A percentile compares a stretch with the other conserved stretches of the same genome.
These are phyloP conservation scores for Berghia stephanieae DNA, from an alignment of 1,140 invertebrate species.

Conservation along the genomic window DNA sequence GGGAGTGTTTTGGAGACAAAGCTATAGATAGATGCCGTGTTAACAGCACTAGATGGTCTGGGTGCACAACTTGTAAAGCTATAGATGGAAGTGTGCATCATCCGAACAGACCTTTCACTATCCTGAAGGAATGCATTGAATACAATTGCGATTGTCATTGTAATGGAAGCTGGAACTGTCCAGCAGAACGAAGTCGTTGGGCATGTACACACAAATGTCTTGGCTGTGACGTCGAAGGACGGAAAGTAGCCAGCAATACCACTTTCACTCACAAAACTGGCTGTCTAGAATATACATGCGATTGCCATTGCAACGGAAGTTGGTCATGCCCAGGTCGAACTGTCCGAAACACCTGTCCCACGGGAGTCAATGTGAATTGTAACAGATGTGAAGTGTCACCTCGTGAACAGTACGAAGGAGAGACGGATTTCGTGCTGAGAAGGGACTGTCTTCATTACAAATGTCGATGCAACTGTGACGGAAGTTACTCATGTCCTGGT, in stretches of 20 bases:
- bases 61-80: slow-evolving; percentile 39
- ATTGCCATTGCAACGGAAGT: slow-evolving; percentile 46
- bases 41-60: slow-evolving; percentile 11
- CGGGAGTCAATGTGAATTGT: slow-evolving; percentile 1
- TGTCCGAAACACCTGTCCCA: slow-evolving; percentile 40
- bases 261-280: slow-evolving; percentile 44
- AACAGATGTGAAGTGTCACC: background rate
- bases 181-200: slow-evolving; percentile 28
- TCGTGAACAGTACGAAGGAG: background rate
- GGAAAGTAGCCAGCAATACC: slow-evolving; percentile 30
- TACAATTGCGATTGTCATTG: slow-evolving; percentile 50
- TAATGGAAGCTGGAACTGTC: slow-evolving; percentile 50
- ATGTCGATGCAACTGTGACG: slow-evolving; percentile 52
- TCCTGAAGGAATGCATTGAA: slow-evolving; percentile 45
- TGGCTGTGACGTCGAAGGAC: slow-evolving; percentile 41
- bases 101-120: slow-evolving; percentile 40
- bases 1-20: slow-evolving; percentile 42
- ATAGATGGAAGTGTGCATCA: slow-evolving; percentile 33
- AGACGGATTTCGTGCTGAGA: slow-evolving; percentile 5
- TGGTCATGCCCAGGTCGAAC: slow-evolving; percentile 45
- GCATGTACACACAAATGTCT: slow-evolving; percentile 30
- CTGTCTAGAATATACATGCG: slow-evolving; percentile 47
- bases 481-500: slow-evolving; percentile 45
- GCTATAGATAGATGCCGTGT: slow-evolving; percentile 41
- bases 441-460: slow-evolving; percentile 36